These are phyloP conservation scores for Hypanus sabinus DNA, from an alignment of 2,113 vertebrate genomes.

Conservation along the genomic window DNA sequence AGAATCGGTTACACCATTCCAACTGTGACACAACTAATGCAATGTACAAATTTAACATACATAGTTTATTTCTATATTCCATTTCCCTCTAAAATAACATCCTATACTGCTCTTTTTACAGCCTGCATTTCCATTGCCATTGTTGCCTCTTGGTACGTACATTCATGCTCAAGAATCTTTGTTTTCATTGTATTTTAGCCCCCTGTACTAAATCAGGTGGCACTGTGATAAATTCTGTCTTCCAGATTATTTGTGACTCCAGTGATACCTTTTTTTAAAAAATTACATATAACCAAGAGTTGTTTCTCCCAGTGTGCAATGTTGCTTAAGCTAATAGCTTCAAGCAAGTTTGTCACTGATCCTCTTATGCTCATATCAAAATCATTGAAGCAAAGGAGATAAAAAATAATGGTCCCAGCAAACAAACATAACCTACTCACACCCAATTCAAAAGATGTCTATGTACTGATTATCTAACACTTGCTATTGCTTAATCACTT, in stretches of 20 bases:
- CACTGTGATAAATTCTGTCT: background rate
- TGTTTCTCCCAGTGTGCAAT: background rate
- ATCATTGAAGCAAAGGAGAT: too few species aligned
- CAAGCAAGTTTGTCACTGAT: background rate
- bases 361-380: background rate
- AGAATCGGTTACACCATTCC: background rate
- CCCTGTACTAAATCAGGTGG: background rate
- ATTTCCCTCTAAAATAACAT: background rate
- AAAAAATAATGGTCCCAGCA: background rate
- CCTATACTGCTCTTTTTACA: background rate
- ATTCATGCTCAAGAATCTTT: background rate
- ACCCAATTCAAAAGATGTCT: background rate
- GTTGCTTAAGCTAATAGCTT: background rate
- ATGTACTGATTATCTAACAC: background rate
- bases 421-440: background rate
- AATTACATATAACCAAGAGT: background rate
- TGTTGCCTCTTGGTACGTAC: background rate
- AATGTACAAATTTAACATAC: background rate
- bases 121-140: background rate
- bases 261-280: background rate
- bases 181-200: background rate
- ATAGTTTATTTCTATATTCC: background rate
- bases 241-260: background rate
- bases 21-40: background rate
- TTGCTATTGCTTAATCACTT: background rate